These are phyloP conservation scores for Zygogramma bicolorata DNA, from an alignment of 2,888 invertebrate species.

Conservation along the genomic window DNA sequence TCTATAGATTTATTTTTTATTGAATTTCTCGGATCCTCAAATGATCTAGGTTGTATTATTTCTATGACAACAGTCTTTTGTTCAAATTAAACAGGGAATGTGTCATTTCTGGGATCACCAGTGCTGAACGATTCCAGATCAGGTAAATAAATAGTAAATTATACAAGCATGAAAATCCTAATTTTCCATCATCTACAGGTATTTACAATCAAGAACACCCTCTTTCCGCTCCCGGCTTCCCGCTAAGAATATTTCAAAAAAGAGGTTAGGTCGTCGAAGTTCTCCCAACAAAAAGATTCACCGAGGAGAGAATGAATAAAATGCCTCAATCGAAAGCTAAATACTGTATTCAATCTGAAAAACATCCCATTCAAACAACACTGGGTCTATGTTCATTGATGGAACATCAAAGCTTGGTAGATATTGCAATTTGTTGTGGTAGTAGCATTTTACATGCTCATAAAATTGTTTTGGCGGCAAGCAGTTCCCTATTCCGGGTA, in stretches of 20 bases:
- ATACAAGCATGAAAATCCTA: neutral
- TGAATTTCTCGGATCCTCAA: neutral
- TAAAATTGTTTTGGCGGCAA: constrained; percentile 79
- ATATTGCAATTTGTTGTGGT: constrained; percentile 81
- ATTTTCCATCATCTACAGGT: neutral
- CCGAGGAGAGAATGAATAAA: constrained; percentile 34
- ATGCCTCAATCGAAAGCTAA: constrained; percentile 32
- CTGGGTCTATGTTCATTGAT: constrained; percentile 78
- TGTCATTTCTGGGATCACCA: constrained; percentile 15
- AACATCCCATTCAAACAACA: constrained; percentile 74
- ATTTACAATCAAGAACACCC: neutral
- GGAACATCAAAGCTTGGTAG: constrained; percentile 80
- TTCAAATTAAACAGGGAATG: constrained; percentile 23
- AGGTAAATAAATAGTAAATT: neutral
- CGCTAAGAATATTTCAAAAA: constrained; percentile 1
- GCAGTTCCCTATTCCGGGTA: constrained; percentile 81
- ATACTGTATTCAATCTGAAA: constrained; percentile 51
- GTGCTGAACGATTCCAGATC: neutral
- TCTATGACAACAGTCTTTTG: constrained; percentile 36
- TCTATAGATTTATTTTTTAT: neutral
- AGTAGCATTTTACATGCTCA: constrained; percentile 81
- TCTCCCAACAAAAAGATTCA: neutral
- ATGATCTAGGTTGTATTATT: constrained; percentile 26
- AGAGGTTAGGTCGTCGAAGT: neutral
- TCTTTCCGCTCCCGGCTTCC: neutral